These are phyloP conservation scores for Rapana venosa DNA, from an alignment of 2,888 invertebrate species.

Conservation along the genomic window DNA sequence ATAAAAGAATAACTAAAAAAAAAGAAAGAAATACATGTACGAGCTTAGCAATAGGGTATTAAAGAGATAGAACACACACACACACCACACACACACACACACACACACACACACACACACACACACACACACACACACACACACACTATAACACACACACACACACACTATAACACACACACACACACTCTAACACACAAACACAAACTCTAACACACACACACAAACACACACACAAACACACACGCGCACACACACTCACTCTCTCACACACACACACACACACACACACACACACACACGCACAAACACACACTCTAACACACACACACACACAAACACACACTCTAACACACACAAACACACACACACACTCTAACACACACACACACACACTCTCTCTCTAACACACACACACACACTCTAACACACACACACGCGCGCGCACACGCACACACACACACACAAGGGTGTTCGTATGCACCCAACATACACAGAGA, in stretches of 20 bases:
- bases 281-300: not conserved
- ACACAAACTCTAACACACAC: not conserved
- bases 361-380: not conserved
- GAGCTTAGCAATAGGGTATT: too few relatives aligned
- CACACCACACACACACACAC: not conserved
- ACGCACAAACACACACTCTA: too few relatives aligned
- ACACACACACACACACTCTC: not conserved
- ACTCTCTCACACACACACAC: not conserved
- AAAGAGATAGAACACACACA: too few relatives aligned
- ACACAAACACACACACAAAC: not conserved
- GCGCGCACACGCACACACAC: too few relatives aligned
- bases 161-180: not conserved
- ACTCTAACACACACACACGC: too few relatives aligned
- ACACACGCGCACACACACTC: not conserved
- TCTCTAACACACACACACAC: too few relatives aligned
- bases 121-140: not conserved
- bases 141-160: not conserved
- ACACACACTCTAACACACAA: not conserved
- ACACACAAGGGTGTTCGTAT: too few relatives aligned
- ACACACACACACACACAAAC: not conserved
- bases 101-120: not conserved
- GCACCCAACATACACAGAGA: too few relatives aligned
- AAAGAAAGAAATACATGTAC: too few relatives aligned
- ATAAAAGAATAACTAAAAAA: too few relatives aligned
- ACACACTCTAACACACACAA: not conserved